Base-by-base conservation (phyloP, 2,113 vertebrate species). In the Silurus meridionalis region DNA sequence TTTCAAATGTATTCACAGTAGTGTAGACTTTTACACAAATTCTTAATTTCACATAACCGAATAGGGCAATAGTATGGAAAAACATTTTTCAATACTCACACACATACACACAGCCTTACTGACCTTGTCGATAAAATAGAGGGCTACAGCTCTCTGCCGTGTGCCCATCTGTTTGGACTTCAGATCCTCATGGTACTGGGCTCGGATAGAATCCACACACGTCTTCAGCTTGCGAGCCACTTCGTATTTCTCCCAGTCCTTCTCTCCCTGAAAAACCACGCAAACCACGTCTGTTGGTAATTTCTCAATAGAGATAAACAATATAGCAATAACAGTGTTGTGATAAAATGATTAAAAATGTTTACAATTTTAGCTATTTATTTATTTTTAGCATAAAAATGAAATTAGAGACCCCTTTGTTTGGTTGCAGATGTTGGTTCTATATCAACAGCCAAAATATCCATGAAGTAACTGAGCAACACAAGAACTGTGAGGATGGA, bases 121-220 rank as follows among this genome's bases (percentile, higher is more conserved):
- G 48, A 95, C 93, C 91, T 95, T 94, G 90, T 94, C 95, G 72
- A 94, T 92, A 86, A 95, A 95, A 91, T 94, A 94, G 78, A 96
- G 91, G 37, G 95, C 94, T 86, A 94, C 89, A 0, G 82, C 93
- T 92, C 94, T 87, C 89, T 95, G 93, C 0, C 94, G 90, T 0
- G 81, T 83, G 9, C 86, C 67, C 93, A 95, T 94, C 89, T 94
- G 82, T 87, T 92, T 93, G 1, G 93, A 94, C 85, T 95, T 95
- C 19, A 94, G 92, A 90, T 95, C 93, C 74, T n/a, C 11, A 8
- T 10, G 57, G 87, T 91, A 93, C 75, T 95, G 93, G 80, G 86
- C 64, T 6, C 94, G 91, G 89, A 95, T 94, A 79, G 57, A 63
- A 23, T 92, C 91, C 85, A 92, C 92, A 0, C 89, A 92, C 0